Evolutionary conservation across 35 echinoderm and acorn worm genomes (phyloP).

Genomic region (Ophiothrix spiculata): DNA sequence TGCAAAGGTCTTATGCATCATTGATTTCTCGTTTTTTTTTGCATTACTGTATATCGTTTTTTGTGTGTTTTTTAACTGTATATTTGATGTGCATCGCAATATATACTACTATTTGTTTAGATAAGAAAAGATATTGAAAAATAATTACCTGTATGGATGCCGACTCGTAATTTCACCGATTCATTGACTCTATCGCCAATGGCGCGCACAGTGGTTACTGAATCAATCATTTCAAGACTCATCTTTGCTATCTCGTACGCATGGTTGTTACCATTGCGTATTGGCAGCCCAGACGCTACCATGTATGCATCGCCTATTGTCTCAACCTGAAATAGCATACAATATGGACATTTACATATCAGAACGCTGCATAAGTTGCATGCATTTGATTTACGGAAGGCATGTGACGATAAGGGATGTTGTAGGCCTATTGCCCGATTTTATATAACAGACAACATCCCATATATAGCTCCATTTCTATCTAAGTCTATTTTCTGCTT

Average conservation of each 20-base stretch:
- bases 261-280: conserved; percentile 45
- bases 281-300: conserved; percentile 51
- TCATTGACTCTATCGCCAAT: conserved; percentile 17
- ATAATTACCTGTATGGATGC: conserved; percentile 63
- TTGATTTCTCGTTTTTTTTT: no score
- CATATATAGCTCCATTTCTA: neutral
- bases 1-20: no score
- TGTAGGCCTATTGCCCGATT: neutral
- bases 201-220: conserved; percentile 15
- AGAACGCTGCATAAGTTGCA: neutral
- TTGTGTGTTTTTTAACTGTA: no score
- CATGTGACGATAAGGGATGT: neutral
- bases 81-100: no score
- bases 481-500: no score
- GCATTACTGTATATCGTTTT: no score
- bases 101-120: no score
- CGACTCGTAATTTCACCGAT: conserved; percentile 40
- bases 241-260: conserved; percentile 45
- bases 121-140: no score
- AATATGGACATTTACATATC: neutral
- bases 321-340: conserved; percentile 33
- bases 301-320: conserved; percentile 40
- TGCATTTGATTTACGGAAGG: neutral
- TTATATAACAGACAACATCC: neutral
- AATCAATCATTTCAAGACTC: conserved; percentile 34